These are phyloP conservation scores for Eulemur coronatus DNA, from an alignment of 2,797 vertebrate species.

Conservation along the genomic window DNA sequence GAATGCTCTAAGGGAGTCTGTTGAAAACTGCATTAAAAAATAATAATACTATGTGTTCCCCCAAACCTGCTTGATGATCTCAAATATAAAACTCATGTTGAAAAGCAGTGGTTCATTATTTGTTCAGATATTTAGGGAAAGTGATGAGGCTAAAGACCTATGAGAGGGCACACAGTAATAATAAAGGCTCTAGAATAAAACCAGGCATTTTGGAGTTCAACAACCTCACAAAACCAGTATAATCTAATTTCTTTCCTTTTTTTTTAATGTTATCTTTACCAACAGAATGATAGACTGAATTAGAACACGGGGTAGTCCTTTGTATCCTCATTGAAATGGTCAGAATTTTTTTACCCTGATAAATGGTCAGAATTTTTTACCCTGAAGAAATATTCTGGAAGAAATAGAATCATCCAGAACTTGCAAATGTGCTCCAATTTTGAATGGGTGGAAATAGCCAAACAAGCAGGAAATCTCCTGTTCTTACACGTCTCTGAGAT, in stretches of 20 bases:
- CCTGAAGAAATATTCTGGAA: slow-evolving; percentile 24
- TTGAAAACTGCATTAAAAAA: slow-evolving; percentile 49
- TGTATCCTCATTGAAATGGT: neutral
- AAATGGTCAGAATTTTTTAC: neutral
- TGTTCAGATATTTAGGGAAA: neutral
- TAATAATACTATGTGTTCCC: neutral
- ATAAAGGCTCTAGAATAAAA: neutral
- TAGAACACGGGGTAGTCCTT: neutral
- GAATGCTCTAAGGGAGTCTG: neutral
- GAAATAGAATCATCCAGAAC: slow-evolving; percentile 4
- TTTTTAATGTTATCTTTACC: neutral
- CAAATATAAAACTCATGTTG: slow-evolving; percentile 1
- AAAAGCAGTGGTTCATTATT: neutral
- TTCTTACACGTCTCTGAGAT: neutral
- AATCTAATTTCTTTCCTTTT: neutral
- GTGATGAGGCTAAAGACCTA: neutral
- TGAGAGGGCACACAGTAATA: neutral
- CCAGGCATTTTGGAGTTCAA: neutral
- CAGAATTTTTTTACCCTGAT: neutral
- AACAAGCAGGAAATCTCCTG: neutral
- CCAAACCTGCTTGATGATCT: slow-evolving; percentile 12
- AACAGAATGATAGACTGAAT: neutral
- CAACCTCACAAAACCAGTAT: neutral
- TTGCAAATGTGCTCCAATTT: neutral
- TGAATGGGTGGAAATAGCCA: slow-evolving; percentile 9